A percentile compares a stretch with the other conserved stretches of the same genome.
Conservation (phyloP, 2,797 vertebrate species). For the Urophycis tenuis region DNA sequence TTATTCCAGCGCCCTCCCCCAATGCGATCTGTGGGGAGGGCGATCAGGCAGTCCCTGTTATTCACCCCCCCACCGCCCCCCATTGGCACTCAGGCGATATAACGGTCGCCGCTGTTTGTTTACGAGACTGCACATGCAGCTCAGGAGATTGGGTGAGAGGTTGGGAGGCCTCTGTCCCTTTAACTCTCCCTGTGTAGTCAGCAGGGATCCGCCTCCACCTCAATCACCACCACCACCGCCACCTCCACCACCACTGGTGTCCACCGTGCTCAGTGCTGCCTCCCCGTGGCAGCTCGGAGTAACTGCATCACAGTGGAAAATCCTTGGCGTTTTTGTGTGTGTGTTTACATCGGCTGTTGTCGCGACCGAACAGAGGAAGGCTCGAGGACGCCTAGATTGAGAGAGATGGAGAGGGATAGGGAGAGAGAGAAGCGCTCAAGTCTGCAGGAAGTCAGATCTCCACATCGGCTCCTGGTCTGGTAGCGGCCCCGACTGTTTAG, state of each 20-base stretch:
- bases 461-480: neutral
- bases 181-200: constrained; percentile 51
- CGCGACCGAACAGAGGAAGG: constrained; percentile 29
- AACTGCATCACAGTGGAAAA: constrained; percentile 27
- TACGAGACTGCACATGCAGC: constrained; percentile 49
- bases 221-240: constrained; percentile 13
- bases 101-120: constrained; percentile 53
- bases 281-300: constrained; percentile 47
- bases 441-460: neutral
- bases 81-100: constrained; percentile 23
- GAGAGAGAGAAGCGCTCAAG: neutral
- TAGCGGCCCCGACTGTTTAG: neutral
- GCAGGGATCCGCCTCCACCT: constrained; percentile 54
- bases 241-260: constrained; percentile 28
- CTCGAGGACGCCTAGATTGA: constrained; percentile 34
- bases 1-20: neutral
- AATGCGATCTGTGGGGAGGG: constrained; percentile 16
- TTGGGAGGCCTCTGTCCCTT: constrained; percentile 53
- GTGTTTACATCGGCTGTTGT: constrained; percentile 40
- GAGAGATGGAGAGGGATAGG: constrained; percentile 8
- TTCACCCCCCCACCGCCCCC: constrained; percentile 19
- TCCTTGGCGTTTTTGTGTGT: constrained; percentile 21
- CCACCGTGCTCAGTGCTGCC: constrained; percentile 52
- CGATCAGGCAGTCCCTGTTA: neutral
- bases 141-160: constrained; percentile 39